Percentiles rank a stretch among this genome's conserved stretches.
phyloP scores from a whole-genome alignment of 2,797 vertebrate genomes.

The Peromyscus eremicus region DNA sequence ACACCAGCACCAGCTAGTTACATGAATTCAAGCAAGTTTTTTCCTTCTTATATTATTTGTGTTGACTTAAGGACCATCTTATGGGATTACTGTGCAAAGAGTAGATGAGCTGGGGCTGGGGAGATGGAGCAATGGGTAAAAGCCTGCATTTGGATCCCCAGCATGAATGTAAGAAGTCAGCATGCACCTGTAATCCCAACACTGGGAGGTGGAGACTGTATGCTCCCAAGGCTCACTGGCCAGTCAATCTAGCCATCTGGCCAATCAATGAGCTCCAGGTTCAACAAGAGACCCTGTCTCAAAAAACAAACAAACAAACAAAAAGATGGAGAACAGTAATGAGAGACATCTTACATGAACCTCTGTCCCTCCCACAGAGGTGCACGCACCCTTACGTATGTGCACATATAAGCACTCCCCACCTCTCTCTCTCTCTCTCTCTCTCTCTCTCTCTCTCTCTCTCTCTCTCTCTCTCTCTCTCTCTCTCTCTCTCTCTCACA shows the following conservation, averaged over 20 bases:
- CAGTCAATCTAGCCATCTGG: background rate
- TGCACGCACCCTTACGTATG: background rate
- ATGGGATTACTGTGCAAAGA: background rate
- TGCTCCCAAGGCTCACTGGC: too few species aligned
- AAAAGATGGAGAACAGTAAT: background rate
- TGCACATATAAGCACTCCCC: too few species aligned
- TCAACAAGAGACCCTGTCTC: background rate
- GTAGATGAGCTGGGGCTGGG: background rate
- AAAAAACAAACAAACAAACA: too few species aligned
- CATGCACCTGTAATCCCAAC: background rate
- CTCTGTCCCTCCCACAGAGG: background rate
- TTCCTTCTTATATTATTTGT: background rate
- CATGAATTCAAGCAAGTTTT: background rate
- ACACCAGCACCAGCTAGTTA: background rate
- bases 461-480: too few species aligned
- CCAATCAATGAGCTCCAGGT: background rate
- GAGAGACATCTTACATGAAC: background rate
- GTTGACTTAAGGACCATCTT: background rate
- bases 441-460: too few species aligned
- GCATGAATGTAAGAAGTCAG: background rate
- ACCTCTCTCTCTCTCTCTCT: too few species aligned
- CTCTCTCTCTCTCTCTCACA: background rate
- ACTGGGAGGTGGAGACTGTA: background rate
- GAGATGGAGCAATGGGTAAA: background rate
- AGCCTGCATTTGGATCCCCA: background rate